Evolutionary conservation across 2,888 invertebrate genomes (phyloP).

Genomic region (Nomada flava): DNA sequence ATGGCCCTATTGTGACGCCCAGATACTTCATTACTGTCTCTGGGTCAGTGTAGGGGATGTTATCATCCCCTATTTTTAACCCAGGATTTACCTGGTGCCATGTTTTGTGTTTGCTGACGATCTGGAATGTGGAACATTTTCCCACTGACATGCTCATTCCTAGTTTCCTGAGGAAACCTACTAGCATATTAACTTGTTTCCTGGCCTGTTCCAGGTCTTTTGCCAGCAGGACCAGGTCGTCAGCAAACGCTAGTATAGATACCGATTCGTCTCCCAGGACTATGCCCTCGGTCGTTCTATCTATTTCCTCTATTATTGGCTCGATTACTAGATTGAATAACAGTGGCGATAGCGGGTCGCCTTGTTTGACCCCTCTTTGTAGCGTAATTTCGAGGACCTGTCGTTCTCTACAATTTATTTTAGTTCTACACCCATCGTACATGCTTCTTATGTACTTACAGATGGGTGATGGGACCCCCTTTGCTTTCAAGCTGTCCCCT

Average conservation of each 20-base stretch:
- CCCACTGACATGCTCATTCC: background rate
- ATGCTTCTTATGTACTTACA: background rate
- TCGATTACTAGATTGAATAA: background rate
- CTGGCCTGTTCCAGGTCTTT: background rate
- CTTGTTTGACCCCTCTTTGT: conserved; percentile 84
- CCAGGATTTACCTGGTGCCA: background rate
- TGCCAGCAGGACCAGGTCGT: background rate
- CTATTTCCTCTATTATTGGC: background rate
- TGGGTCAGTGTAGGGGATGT: background rate
- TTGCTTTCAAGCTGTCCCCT: background rate
- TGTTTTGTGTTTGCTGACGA: background rate
- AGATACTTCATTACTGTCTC: background rate
- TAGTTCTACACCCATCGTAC: background rate
- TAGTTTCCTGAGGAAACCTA: background rate
- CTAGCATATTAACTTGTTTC: background rate
- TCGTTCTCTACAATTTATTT: background rate
- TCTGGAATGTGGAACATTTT: background rate
- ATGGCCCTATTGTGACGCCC: background rate
- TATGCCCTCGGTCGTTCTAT: background rate
- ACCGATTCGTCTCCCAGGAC: background rate
- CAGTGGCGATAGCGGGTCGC: conserved; percentile 80
- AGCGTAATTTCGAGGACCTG: background rate
- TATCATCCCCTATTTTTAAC: background rate
- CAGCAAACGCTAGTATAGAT: background rate
- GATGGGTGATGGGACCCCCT: background rate